Percentiles rank a stretch among this genome's conserved stretches.
Conservation (phyloP, 2,113 vertebrate species). For the Oxyruncus cristatus region DNA sequence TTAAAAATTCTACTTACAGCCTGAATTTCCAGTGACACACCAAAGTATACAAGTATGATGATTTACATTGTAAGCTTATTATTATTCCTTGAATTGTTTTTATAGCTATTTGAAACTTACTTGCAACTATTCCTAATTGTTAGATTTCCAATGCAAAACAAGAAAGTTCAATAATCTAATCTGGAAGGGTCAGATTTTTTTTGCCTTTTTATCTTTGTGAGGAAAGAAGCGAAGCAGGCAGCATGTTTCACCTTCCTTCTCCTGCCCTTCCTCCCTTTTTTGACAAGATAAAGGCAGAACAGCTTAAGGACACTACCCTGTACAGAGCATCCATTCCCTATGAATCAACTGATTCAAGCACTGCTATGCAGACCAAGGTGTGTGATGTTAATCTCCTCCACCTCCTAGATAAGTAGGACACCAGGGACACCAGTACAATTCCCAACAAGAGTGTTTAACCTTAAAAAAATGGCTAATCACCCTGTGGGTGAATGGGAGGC, state of each 20-base stretch:
- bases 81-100: neutral
- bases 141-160: neutral
- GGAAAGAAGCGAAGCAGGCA: neutral
- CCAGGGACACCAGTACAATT: neutral
- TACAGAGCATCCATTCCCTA: neutral
- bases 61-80: neutral
- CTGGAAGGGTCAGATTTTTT: neutral
- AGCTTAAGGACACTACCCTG: neutral
- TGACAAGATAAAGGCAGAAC: neutral
- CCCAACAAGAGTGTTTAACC: neutral
- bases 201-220: neutral
- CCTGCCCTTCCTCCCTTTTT: neutral
- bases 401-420: neutral
- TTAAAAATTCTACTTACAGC: neutral
- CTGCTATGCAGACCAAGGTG: rapidly evolving
- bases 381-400: neutral
- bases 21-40: neutral
- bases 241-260: neutral
- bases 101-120: neutral
- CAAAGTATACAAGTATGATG: neutral
- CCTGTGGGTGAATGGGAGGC: neutral
- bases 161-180: neutral
- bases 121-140: neutral
- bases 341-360: neutral
- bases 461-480: neutral